A percentile compares a stretch with the other conserved stretches of the same genome.
These are phyloP conservation scores for Ctenochaetus hawaiiensis DNA, from an alignment of 2,797 vertebrate species.

Conservation along the genomic window DNA sequence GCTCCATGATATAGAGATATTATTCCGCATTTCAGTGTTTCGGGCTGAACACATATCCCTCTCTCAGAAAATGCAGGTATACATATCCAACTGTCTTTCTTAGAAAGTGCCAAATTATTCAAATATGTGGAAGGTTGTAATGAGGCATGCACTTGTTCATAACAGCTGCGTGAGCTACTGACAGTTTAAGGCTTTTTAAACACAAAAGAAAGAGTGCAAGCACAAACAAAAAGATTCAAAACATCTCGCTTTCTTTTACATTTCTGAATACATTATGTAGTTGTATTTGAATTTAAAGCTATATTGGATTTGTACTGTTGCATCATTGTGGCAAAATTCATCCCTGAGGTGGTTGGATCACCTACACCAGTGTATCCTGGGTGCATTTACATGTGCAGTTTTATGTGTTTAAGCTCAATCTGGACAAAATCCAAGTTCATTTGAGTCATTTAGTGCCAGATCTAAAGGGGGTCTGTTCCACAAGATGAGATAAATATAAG, in stretches of 20 bases:
- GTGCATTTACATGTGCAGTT: conserved; percentile 39
- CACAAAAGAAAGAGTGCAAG: background rate
- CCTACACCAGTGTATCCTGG: conserved; percentile 26
- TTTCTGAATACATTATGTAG: background rate
- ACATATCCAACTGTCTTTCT: conserved; percentile 17
- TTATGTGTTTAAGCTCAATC: conserved; percentile 46
- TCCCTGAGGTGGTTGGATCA: conserved; percentile 28
- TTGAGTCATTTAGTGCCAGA: conserved; percentile 60
- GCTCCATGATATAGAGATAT: conserved; percentile 32
- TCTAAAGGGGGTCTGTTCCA: conserved; percentile 56
- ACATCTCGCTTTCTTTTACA: background rate
- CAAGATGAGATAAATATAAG: conserved; percentile 63
- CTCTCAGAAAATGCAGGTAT: conserved; percentile 28
- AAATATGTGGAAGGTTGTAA: conserved; percentile 17
- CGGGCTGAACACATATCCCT: conserved; percentile 10
- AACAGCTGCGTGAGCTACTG: background rate
- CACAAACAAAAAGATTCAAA: background rate
- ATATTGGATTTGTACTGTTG: conserved; percentile 7
- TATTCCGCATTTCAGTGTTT: conserved; percentile 50
- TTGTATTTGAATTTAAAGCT: conserved; percentile 15
- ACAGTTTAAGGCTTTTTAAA: conserved; percentile 1
- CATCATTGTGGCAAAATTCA: conserved; percentile 20
- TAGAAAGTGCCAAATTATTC: conserved; percentile 1
- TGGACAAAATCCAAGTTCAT: conserved; percentile 55
- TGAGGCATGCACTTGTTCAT: conserved; percentile 1